Conservation (phyloP, 2,113 vertebrate genomes). For the Otis tarda region DNA sequence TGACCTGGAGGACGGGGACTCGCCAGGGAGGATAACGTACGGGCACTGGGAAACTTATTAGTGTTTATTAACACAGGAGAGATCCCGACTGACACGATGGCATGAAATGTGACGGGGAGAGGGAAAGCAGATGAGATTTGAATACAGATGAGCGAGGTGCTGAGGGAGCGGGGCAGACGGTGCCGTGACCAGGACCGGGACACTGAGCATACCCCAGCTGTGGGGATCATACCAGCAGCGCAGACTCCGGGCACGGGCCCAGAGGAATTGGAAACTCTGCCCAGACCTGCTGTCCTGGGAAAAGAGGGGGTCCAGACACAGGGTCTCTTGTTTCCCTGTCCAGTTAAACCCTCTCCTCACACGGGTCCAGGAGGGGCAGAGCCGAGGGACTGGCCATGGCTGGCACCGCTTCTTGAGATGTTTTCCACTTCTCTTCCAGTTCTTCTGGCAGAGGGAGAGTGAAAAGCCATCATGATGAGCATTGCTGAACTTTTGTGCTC, state of each 20-base stretch:
- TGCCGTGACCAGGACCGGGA: background rate
- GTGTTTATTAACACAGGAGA: background rate
- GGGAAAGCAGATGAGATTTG: background rate
- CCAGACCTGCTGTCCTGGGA: background rate
- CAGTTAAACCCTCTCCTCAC: background rate
- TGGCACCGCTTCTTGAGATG: background rate
- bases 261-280: background rate
- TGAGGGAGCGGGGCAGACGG: background rate
- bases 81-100: background rate
- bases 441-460: background rate
- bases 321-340: no score
- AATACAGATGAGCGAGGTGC: background rate
- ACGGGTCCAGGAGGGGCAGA: background rate
- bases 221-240: background rate
- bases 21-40: rapidly evolving
- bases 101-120: background rate
- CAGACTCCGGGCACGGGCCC: background rate
- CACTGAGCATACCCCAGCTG: background rate
- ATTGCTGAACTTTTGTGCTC: background rate
- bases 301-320: background rate
- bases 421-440: background rate
- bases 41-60: background rate
- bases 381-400: rapidly evolving
- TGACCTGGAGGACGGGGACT: background rate
- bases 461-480: background rate